Base-by-base conservation (phyloP, 2,113 vertebrate genomes). In the Haemorhous mexicanus region DNA sequence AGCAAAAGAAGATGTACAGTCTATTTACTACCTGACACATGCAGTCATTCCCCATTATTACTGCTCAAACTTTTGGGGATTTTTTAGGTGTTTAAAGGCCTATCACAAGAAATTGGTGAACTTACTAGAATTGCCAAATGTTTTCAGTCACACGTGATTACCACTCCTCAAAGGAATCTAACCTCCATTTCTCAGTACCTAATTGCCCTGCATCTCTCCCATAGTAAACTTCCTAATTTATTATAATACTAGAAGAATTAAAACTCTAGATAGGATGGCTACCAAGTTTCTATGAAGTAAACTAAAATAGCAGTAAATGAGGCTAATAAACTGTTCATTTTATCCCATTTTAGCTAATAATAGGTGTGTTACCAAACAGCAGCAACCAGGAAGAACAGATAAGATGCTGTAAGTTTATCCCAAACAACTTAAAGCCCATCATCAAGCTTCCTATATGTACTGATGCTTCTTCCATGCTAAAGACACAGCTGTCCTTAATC, bases 101-200 rank as follows among this genome's bases (percentile, higher is more conserved):
- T 85, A 88, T 92, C 79, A 94, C 67, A 95, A 94, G 91, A 96
- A 94, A 95, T 89, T 70, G 89, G 49, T 78, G 68, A 95, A 72
- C 53, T 56, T 79, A 61, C 19, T 84, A 50, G 83, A 97, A 96
- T 5, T 92, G 91, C 66, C 93, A 92, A 74, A 84, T 80, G n/a
- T 95, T 96, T 96, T 84, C 93, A 93, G 43, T 87, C 94, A 95
- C 49, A 73, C 44, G 69, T 0, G 6, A 92, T 91, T 95, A 94
- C 46, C 69, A 70, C 53, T 89, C 67, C 55, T 76, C 72, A 97
- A 77, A 86, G 79, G 69, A 94, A 96, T 89, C 94, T 75, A 90
- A 84, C 44, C 16, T 72, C 52, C 87, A 28, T 67, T 95, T 96
- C 43, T 89, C 47, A 35, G 44, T 52, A 67, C 13, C n/a, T 43